These are phyloP conservation scores for Notodonta dromedarius DNA, from an alignment of 2,888 invertebrate species.

Conservation along the genomic window DNA sequence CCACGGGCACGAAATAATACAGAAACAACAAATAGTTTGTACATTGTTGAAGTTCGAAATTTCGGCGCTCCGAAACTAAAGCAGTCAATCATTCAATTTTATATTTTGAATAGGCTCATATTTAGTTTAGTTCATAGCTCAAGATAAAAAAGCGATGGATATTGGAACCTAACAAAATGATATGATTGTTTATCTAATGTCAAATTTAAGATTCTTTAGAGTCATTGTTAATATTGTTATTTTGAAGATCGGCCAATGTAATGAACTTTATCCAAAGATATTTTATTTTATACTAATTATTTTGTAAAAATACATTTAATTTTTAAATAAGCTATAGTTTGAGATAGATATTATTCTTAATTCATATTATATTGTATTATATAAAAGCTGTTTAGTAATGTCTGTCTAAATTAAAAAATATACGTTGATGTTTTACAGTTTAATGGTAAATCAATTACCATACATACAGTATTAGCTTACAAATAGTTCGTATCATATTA, in stretches of 20 bases:
- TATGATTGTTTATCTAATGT: too few species aligned
- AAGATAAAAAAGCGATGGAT: too few species aligned
- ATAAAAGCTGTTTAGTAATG: neutral
- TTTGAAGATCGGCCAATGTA: neutral
- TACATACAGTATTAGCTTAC: slow-evolving; percentile 47
- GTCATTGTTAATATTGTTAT: neutral
- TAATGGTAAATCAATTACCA: slow-evolving; percentile 63
- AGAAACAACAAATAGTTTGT: too few species aligned
- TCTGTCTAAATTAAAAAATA: slow-evolving; percentile 6
- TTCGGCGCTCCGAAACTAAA: too few species aligned
- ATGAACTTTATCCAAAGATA: neutral
- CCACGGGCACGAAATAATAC: neutral
- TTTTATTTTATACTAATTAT: neutral
- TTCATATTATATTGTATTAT: neutral
- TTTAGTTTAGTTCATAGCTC: too few species aligned
- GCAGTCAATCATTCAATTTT: neutral
- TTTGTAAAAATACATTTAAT: neutral
- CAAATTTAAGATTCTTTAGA: too few species aligned
- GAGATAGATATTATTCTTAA: neutral
- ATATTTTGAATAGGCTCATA: neutral
- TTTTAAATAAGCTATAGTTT: slow-evolving; percentile 3
- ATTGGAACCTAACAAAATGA: too few species aligned
- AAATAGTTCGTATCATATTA: slow-evolving; percentile 44
- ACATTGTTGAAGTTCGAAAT: too few species aligned
- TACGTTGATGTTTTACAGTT: slow-evolving; percentile 26